A percentile compares a stretch with the other conserved stretches of the same genome.
Conservation (phyloP, 2,113 vertebrate species). For the Salvelinus fontinalis region DNA sequence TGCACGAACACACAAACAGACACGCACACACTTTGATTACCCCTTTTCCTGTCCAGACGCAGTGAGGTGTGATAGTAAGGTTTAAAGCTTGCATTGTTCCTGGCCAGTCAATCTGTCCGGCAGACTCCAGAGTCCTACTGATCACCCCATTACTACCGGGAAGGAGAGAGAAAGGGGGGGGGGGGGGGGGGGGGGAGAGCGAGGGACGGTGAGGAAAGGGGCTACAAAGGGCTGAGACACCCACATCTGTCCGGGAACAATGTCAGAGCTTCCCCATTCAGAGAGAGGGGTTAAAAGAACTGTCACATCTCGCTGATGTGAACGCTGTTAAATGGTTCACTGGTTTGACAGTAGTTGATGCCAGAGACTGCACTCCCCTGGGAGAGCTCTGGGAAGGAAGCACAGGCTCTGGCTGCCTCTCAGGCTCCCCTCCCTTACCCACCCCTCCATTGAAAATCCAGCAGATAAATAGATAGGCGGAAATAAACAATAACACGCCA, state of each 20-base stretch:
- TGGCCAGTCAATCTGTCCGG: conserved; percentile 65
- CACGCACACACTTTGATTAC: conserved; percentile 7
- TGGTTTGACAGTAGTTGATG: conserved; percentile 78
- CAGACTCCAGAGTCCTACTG: conserved; percentile 51
- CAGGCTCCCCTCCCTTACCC: conserved; percentile 63
- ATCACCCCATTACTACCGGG: conserved; percentile 66
- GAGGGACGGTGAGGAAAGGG: conserved; percentile 5
- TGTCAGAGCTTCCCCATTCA: conserved; percentile 70
- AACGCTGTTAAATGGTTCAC: conserved; percentile 81
- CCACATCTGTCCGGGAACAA: conserved; percentile 71
- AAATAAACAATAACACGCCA: conserved; percentile 63
- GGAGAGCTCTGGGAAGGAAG: conserved; percentile 43
- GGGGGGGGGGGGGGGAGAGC: conserved; percentile 29
- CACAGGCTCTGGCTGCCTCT: conserved; percentile 46
- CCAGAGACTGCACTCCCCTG: conserved; percentile 71
- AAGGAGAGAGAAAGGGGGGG: conserved; percentile 44
- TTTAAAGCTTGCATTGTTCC: conserved; percentile 70
- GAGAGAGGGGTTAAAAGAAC: conserved; percentile 71
- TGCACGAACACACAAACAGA: no score
- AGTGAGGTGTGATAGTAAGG: conserved; percentile 65
- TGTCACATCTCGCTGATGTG: conserved; percentile 63
- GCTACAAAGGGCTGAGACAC: conserved; percentile 37
- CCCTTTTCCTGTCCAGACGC: conserved; percentile 47
- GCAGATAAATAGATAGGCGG: conserved; percentile 15
- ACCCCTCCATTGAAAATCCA: conserved; percentile 30